These are phyloP conservation scores for Heliconius hewitsoni DNA, from an alignment of 1,140 invertebrate genomes.

Conservation along the genomic window DNA sequence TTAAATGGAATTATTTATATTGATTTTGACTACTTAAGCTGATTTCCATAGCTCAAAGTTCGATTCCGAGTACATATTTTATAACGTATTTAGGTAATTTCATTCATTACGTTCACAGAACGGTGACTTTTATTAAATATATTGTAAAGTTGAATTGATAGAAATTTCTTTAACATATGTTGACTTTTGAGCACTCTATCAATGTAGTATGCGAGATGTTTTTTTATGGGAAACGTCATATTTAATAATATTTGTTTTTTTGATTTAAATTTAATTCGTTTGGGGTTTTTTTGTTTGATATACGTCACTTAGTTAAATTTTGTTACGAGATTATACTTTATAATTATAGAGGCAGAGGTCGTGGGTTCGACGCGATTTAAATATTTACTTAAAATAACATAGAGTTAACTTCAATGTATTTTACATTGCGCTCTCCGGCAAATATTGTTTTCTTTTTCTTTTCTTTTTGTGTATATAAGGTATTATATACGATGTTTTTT, in stretches of 20 bases:
- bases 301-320: not conserved
- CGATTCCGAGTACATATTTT: not conserved
- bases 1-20: constrained; percentile 36
- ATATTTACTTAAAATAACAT: not conserved
- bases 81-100: not conserved
- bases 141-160: not conserved
- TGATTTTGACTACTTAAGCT: constrained; percentile 35
- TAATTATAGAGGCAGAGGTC: not conserved
- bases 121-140: not conserved
- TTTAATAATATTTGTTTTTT: not conserved
- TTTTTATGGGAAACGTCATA: not conserved
- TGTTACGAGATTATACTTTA: not conserved
- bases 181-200: not conserved
- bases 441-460: no score
- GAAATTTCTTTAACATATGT: not conserved
- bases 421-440: no score
- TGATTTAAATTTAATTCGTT: not conserved
- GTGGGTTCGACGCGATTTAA: not conserved
- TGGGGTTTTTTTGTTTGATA: not conserved
- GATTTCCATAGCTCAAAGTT: constrained; percentile 22
- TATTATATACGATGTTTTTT: no score
- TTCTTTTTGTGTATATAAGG: no score
- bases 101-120: not conserved
- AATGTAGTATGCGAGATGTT: not conserved
- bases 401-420: no score